These are phyloP conservation scores for Horisme vitalbata DNA, from an alignment of 2,888 invertebrate genomes.

Conservation along the genomic window DNA sequence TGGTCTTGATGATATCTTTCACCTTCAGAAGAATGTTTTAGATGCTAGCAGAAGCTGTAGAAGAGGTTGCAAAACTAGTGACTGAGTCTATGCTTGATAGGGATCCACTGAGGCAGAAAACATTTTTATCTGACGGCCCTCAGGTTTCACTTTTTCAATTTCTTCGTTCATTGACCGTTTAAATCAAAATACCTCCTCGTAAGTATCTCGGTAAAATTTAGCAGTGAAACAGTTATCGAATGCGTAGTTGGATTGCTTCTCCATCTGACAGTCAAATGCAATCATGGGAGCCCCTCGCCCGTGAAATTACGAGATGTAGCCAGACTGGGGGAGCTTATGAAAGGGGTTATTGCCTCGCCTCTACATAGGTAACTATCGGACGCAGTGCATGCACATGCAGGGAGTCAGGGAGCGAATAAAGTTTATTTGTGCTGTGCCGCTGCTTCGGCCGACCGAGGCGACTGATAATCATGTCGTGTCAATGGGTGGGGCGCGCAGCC, in stretches of 20 bases:
- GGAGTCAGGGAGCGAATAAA: constrained; percentile 68
- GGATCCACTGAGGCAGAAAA: constrained; percentile 25
- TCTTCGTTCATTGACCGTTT: constrained; percentile 26
- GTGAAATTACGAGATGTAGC: constrained; percentile 74
- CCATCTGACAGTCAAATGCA: constrained; percentile 53
- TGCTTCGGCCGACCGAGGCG: constrained; percentile 57
- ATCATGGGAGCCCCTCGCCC: constrained; percentile 71
- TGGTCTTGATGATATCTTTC: constrained; percentile 11
- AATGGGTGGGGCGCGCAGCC: constrained; percentile 71
- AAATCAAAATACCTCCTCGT: constrained; percentile 31
- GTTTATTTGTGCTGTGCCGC: constrained; percentile 75
- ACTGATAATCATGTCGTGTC: constrained; percentile 71
- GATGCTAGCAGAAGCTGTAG: neutral
- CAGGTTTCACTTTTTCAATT: constrained; percentile 36
- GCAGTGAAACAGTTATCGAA: constrained; percentile 32
- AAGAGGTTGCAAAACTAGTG: neutral
- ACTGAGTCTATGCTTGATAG: constrained; percentile 4
- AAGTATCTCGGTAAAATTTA: constrained; percentile 37
- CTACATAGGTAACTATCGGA: constrained; percentile 65
- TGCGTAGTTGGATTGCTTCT: constrained; percentile 34
- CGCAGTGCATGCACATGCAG: constrained; percentile 65
- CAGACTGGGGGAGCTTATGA: constrained; percentile 71
- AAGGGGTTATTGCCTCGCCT: constrained; percentile 77
- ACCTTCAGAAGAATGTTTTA: constrained; percentile 6
- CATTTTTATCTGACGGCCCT: constrained; percentile 21